Conservation (phyloP, 2,113 vertebrate genomes). For the Eclectus roratus region DNA sequence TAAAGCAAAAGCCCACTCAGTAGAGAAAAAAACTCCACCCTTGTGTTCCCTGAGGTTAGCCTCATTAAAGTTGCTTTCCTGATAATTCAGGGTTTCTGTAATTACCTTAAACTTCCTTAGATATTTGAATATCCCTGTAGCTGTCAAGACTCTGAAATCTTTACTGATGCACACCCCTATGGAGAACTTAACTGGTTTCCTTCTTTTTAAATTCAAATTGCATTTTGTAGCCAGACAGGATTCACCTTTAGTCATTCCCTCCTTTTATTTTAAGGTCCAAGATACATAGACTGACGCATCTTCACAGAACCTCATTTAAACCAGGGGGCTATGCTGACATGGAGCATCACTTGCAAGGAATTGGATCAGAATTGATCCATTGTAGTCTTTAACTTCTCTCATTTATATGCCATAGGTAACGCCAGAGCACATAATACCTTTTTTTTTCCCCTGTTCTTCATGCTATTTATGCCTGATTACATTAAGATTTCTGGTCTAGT, state of each 20-base stretch:
- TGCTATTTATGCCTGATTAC: background rate
- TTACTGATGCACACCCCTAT: background rate
- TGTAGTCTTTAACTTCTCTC: background rate
- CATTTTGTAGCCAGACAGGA: background rate
- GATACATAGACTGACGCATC: background rate
- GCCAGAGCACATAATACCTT: background rate
- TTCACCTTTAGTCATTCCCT: slow-evolving; percentile 2
- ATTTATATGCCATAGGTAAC: background rate
- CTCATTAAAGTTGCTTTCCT: slow-evolving; percentile 33
- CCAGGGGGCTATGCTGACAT: background rate
- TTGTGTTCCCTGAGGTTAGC: background rate
- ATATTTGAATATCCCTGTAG: slow-evolving; percentile 42
- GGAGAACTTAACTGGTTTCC: slow-evolving; percentile 45
- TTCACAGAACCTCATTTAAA: background rate
- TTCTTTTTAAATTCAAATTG: slow-evolving; percentile 33
- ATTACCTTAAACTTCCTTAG: slow-evolving; percentile 38
- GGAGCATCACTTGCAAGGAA: background rate
- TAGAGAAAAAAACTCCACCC: fast-evolving
- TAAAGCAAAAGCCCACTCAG: background rate
- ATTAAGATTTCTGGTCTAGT: background rate
- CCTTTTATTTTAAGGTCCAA: slow-evolving; percentile 23
- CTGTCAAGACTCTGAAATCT: slow-evolving; percentile 38
- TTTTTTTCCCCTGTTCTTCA: background rate
- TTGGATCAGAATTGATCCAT: background rate
- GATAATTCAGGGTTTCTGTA: slow-evolving; percentile 20